Evolutionary conservation across 2,888 invertebrate genomes (phyloP).

Genomic region (Mellilla xanthometata): DNA sequence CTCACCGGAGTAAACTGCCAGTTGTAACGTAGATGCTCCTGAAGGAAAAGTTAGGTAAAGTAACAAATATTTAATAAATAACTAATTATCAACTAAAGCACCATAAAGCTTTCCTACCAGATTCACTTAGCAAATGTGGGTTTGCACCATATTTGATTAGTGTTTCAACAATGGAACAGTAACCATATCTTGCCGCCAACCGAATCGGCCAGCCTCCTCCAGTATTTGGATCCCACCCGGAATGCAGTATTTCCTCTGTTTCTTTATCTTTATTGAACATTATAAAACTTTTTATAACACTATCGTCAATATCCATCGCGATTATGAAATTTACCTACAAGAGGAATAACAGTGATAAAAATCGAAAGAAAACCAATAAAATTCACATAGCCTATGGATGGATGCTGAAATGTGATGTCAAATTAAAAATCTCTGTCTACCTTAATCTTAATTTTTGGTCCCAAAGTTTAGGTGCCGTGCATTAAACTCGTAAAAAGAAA

Average conservation of each 20-base stretch:
- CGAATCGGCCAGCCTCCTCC: constrained; percentile 73
- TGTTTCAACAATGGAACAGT: constrained; percentile 52
- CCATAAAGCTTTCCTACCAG: constrained; percentile 61
- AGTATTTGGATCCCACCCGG: constrained; percentile 65
- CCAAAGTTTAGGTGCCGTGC: too few species aligned
- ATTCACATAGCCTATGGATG: too few species aligned
- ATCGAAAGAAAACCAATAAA: too few species aligned
- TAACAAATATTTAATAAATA: too few species aligned
- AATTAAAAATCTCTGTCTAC: too few species aligned
- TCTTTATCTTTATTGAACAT: constrained; percentile 50
- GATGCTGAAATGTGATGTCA: too few species aligned
- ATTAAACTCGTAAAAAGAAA: too few species aligned
- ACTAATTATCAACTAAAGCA: too few species aligned
- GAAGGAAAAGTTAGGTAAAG: too few species aligned
- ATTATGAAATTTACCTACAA: constrained; percentile 5
- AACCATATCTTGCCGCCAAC: constrained; percentile 66
- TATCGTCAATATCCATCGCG: constrained; percentile 17
- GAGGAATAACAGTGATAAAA: too few species aligned
- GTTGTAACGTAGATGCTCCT: constrained; percentile 74
- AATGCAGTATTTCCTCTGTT: constrained; percentile 49
- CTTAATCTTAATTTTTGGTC: too few species aligned
- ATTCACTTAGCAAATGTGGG: constrained; percentile 65
- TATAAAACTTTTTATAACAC: constrained; percentile 39
- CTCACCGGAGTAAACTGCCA: constrained; percentile 67
- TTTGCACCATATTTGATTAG: constrained; percentile 67